These are phyloP conservation scores for Drosophila cognata DNA, from an alignment of 2,888 invertebrate species.

Conservation along the genomic window DNA sequence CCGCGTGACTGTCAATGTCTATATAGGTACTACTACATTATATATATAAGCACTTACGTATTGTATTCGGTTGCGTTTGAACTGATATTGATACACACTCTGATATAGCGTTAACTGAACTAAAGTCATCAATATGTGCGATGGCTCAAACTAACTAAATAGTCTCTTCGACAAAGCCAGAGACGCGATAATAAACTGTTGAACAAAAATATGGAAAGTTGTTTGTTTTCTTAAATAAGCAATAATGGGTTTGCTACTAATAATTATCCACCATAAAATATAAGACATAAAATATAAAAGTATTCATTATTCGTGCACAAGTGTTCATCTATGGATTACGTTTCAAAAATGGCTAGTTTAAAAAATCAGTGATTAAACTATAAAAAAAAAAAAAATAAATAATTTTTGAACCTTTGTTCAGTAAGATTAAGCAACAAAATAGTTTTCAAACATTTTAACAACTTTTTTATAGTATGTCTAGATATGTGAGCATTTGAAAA, in stretches of 20 bases:
- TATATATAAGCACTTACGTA: constrained; percentile 21
- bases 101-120: constrained; percentile 32
- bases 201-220: constrained; percentile 12
- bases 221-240: constrained; percentile 19
- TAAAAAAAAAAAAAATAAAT: neutral
- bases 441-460: neutral
- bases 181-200: constrained; percentile 50
- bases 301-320: neutral
- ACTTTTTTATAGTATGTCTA: neutral
- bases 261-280: constrained; percentile 3
- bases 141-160: constrained; percentile 33
- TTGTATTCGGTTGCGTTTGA: constrained; percentile 58
- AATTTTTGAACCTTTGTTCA: neutral
- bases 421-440: neutral
- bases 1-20: constrained; percentile 39
- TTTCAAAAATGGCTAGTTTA: neutral
- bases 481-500: neutral
- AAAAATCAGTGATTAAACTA: neutral
- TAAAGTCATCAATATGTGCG: constrained; percentile 26
- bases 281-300: neutral
- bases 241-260: neutral
- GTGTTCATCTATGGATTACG: neutral
- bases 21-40: constrained; percentile 27
- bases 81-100: constrained; percentile 67
- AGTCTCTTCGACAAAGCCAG: constrained; percentile 22